Evolutionary conservation across 2,888 invertebrate genomes (phyloP), one percentile per base, ranked within the genome.

Genomic region (Coelinius sp.): DNA sequence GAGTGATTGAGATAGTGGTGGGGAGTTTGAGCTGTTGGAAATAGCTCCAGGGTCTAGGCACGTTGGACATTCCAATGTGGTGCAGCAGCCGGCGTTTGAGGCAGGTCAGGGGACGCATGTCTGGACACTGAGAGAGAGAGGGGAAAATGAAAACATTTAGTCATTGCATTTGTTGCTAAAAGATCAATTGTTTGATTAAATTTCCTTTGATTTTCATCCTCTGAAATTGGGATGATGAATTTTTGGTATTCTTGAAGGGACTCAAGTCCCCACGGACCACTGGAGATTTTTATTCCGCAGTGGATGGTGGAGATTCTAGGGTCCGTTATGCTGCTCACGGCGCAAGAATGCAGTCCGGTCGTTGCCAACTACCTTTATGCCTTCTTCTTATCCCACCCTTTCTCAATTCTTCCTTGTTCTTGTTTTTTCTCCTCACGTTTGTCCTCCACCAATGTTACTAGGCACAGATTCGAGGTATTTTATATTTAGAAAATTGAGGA

Each of bases 281-380:
- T 27, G 14, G 1, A 12, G 35, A 59, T 59, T 59, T 59, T 59
- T 35, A 59, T 59, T 59, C 31, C 59, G 6, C 17, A 35, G 59
- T 35, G 59, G 38, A 31, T 35, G 59, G 38, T 35, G 49, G 49
- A 64, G 64, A 38, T 70, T 71, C 49, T 63, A 71, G 66, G 71
- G 59, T 79, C 83, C 83, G 83, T 83, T 82, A 82, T 83, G 78
- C 73, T 74, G 74, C 69, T 63, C 74, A 70, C 73, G 65, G 75
- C 73, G 74, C 83, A 82, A 83, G 83, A 83, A 83, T 83, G 83
- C 78, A 76, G 78, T 74, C 76, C 72, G 75, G 68, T 73, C 77
- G 76, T 75, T 78, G 77, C 69, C 71, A 75, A 75, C 74, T 74
- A 68, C 69, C 65, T 65, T 70, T 68, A 65, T 53, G 53, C 46